phyloP scores from a whole-genome alignment of 2,888 invertebrate species.

The Magallana nippona region DNA sequence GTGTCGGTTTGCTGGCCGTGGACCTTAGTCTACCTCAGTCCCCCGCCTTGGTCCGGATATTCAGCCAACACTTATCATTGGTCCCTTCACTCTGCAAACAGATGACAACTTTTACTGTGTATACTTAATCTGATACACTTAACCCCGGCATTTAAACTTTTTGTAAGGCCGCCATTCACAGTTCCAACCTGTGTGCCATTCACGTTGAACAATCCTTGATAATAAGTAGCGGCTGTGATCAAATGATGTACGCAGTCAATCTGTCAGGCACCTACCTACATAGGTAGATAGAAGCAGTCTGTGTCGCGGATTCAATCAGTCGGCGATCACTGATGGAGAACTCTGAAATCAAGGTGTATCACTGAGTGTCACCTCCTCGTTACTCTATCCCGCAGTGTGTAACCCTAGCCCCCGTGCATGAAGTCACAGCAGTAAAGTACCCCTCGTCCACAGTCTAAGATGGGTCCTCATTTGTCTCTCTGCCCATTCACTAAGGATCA shows the following conservation, averaged over 20 bases:
- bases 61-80: constrained; percentile 9
- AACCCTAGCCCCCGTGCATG: neutral
- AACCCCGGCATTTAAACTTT: constrained; percentile 31
- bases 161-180: constrained; percentile 24
- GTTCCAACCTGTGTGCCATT: constrained; percentile 6
- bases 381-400: neutral
- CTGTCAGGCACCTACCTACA: neutral
- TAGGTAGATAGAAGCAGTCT: neutral
- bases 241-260: constrained; percentile 9
- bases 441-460: neutral
- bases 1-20: neutral
- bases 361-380: neutral
- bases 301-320: neutral
- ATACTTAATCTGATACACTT: constrained; percentile 31
- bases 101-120: constrained; percentile 35
- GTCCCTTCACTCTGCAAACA: constrained; percentile 29
- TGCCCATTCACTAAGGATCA: neutral
- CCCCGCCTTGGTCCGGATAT: neutral
- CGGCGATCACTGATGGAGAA: constrained; percentile 19
- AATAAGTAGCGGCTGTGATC: neutral
- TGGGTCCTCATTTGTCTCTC: constrained; percentile 10
- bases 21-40: constrained; percentile 3
- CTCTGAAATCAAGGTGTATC: constrained; percentile 13
- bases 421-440: constrained; percentile 12
- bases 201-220: constrained; percentile 20